These are phyloP conservation scores for Hestina assimilis DNA, from an alignment of 1,140 invertebrate species.

Conservation along the genomic window DNA sequence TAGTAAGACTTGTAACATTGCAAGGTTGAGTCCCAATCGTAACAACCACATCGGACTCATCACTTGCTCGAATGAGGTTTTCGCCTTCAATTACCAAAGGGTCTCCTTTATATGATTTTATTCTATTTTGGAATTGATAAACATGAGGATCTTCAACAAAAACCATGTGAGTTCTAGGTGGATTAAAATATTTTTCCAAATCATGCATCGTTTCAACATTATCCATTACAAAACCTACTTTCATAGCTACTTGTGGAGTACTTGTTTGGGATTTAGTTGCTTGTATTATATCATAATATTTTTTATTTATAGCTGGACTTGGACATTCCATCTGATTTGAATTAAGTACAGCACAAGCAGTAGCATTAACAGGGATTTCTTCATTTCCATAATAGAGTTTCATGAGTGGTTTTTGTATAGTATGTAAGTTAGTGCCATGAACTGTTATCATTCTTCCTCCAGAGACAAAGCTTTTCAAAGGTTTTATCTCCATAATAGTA, in stretches of 20 bases:
- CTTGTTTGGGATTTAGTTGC: constrained; percentile 72
- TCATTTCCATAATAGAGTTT: constrained; percentile 88
- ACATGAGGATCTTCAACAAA: constrained; percentile 97
- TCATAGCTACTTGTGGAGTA: constrained; percentile 81
- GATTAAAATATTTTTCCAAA: constrained; percentile 91
- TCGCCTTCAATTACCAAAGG: constrained; percentile 97
- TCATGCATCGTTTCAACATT: constrained; percentile 93
- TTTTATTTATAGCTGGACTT: constrained; percentile 88
- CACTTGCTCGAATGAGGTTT: constrained; percentile 93
- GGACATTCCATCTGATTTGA: constrained; percentile 96
- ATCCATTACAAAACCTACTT: constrained; percentile 97
- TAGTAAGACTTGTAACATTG: constrained; percentile 95
- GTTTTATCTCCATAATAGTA: constrained; percentile 95
- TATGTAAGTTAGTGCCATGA: constrained; percentile 93
- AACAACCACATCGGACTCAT: constrained; percentile 95
- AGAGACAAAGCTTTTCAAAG: constrained; percentile 90
- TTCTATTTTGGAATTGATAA: constrained; percentile 89
- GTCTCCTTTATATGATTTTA: constrained; percentile 96
- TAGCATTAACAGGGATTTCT: constrained; percentile 85
- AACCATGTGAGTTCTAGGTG: constrained; percentile 86
- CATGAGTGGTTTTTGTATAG: constrained; percentile 94
- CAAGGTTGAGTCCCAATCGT: constrained; percentile 93
- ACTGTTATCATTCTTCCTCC: constrained; percentile 96
- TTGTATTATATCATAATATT: constrained; percentile 76
- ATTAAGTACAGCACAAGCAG: constrained; percentile 91